A percentile compares a stretch with the other conserved stretches of the same genome.
Conservation (phyloP, 2,113 vertebrate genomes). For the Otis tarda region DNA sequence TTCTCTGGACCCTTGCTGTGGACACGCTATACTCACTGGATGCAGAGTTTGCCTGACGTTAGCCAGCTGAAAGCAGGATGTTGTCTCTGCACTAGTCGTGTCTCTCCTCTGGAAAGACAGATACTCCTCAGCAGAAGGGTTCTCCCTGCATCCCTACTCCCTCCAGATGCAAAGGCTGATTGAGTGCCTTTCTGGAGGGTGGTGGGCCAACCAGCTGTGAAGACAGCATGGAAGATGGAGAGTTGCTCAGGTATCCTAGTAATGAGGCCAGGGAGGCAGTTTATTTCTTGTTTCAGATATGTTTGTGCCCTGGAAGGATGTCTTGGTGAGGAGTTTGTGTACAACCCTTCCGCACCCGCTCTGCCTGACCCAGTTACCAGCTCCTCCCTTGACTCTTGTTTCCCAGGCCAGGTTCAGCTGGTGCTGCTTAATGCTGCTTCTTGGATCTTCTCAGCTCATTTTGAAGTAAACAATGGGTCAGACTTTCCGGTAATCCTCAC, state of each 20-base stretch:
- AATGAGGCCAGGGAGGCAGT: background rate
- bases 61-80: background rate
- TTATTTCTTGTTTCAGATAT: background rate
- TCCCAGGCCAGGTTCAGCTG: background rate
- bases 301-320: background rate
- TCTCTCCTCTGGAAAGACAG: background rate
- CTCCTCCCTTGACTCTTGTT: background rate
- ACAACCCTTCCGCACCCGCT: no score
- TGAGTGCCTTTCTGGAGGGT: background rate
- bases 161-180: background rate
- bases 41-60: background rate
- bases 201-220: background rate
- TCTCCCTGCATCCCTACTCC: background rate
- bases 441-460: background rate
- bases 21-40: background rate
- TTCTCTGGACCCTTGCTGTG: background rate
- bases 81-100: background rate
- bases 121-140: background rate
- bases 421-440: background rate
- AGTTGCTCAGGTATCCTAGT: background rate
- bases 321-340: background rate
- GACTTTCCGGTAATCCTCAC: slow-evolving; percentile 18
- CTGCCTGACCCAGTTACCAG: background rate
- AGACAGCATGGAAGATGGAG: no score
- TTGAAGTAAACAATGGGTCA: background rate